These are phyloP conservation scores for Dicranocentrus wangi DNA, from an alignment of 2,888 invertebrate species.

Conservation along the genomic window DNA sequence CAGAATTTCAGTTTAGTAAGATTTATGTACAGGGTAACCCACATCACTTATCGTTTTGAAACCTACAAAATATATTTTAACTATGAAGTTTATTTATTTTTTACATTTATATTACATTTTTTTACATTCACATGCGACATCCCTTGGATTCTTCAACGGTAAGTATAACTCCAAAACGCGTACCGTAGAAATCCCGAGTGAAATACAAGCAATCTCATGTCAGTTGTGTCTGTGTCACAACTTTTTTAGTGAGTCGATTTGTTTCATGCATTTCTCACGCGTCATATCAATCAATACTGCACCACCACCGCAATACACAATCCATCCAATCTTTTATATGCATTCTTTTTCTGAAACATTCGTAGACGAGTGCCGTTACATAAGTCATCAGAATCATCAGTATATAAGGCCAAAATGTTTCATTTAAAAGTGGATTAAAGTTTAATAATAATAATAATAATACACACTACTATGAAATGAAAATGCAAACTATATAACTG, in stretches of 20 bases:
- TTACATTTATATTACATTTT: neutral
- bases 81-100: neutral
- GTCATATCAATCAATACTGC: too few relatives aligned
- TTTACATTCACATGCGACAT: neutral
- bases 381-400: neutral
- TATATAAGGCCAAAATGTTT: too few relatives aligned
- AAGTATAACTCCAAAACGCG: too few relatives aligned
- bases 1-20: constrained; percentile 37
- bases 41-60: neutral
- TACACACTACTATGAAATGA: neutral
- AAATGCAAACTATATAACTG: neutral
- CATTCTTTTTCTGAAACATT: neutral
- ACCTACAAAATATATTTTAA: constrained; percentile 5
- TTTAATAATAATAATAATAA: neutral
- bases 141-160: too few relatives aligned
- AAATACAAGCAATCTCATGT: too few relatives aligned
- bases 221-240: too few relatives aligned
- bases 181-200: too few relatives aligned
- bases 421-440: neutral
- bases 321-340: neutral
- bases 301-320: too few relatives aligned
- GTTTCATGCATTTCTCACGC: too few relatives aligned
- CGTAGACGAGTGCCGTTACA: neutral
- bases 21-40: neutral
- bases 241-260: too few relatives aligned